Base-by-base conservation (phyloP, 1,140 invertebrate species). In the Drosophila subobscura region DNA sequence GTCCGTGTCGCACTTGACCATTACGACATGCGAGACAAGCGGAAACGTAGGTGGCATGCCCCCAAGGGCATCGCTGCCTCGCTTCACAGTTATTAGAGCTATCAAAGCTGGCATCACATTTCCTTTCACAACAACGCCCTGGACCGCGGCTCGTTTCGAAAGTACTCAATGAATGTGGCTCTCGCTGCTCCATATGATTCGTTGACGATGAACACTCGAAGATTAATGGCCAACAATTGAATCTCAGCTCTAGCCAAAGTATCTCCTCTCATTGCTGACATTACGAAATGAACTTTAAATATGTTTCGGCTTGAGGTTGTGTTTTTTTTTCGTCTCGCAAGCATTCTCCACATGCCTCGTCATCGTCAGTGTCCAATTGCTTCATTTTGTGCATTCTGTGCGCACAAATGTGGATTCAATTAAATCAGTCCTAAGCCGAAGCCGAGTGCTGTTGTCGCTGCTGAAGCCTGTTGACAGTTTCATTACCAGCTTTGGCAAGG, bases 111-210 rank as follows among this genome's bases (percentile, higher is more conserved):
- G 16, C 40, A 66, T 68, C 65, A 55, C 42, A 46, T 84, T 73
- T 86, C 80, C 80, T 85, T 86, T 85, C 80, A 86, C 80, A 81
- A 64, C 65, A 70, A 51, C 74, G 73, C 81, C 80, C 77, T 80
- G 77, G 71, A 77, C 77, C 75, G 80, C 52, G 61, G 73, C 68
- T 85, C 81, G 80, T 86, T 85, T 85, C 73, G 80, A 85, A 85
- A 85, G 80, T 85, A 60, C 57, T 54, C 67, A 55, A 77, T 80
- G 72, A 45, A 72, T 67, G 61, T 66, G 16, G 71, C 37, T 46
- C 55, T 45, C 14, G 41, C 8, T 61, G 60, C 60, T 56, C 65
- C 42, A 68, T 68, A 68, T 67, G 65, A 67, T 16, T 70, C 42
- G 66, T 63, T 49, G 66, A 68, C 65, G 65, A 68, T 68, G 63